Evolutionary conservation across 2,797 vertebrate species (phyloP).

Genomic region (Adelosebastes latens): DNA sequence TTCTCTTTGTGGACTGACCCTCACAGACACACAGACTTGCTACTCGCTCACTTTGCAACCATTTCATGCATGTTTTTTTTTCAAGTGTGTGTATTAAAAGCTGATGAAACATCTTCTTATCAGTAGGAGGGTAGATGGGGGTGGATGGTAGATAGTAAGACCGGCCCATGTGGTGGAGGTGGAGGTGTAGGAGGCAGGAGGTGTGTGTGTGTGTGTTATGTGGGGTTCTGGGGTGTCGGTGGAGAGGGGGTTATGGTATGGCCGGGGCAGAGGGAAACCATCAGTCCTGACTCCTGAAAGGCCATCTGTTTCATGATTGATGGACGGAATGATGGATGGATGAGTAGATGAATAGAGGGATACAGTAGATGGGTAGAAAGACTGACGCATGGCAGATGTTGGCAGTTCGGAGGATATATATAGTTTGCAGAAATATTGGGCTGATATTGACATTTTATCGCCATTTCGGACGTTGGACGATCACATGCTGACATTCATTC

Average conservation of each 20-base stretch:
- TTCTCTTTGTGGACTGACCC: constrained; percentile 85
- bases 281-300: constrained; percentile 80
- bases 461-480: neutral
- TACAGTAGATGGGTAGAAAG: constrained; percentile 59
- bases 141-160: constrained; percentile 59
- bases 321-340: constrained; percentile 77
- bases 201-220: constrained; percentile 39
- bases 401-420: neutral
- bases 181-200: neutral
- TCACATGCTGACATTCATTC: neutral
- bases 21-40: constrained; percentile 52
- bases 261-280: constrained; percentile 71
- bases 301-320: constrained; percentile 85
- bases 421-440: neutral
- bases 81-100: constrained; percentile 72
- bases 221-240: constrained; percentile 14
- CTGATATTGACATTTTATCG: neutral
- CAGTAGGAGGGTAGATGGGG: constrained; percentile 61
- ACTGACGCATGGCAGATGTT: constrained; percentile 38
- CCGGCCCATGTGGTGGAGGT: constrained; percentile 46
- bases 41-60: constrained; percentile 33
- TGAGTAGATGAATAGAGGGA: constrained; percentile 46
- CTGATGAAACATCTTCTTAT: constrained; percentile 63
- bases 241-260: constrained; percentile 63
- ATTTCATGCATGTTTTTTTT: constrained; percentile 3